phyloP scores from a whole-genome alignment of 2,797 vertebrate genomes.

The Etheostoma perlongum region DNA sequence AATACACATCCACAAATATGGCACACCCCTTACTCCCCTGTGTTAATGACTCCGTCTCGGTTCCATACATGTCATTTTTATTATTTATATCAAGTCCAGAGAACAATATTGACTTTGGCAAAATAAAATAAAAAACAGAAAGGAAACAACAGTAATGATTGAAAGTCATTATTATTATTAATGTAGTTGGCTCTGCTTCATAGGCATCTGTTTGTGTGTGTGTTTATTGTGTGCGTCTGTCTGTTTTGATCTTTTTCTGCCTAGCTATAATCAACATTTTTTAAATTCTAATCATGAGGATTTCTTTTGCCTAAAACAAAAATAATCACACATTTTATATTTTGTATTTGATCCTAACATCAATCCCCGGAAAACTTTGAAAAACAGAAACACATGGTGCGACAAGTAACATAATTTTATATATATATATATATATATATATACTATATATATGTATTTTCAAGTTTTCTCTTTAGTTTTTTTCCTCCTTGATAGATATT shows the following conservation, averaged over 20 bases:
- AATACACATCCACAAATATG: conserved; percentile 17
- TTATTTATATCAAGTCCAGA: conserved; percentile 83
- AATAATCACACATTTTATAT: conserved; percentile 56
- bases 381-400: conserved; percentile 80
- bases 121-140: conserved; percentile 77
- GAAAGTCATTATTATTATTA: conserved; percentile 64
- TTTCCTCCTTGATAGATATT: conserved; percentile 40
- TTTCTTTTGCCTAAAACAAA: conserved; percentile 54
- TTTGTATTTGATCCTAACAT: conserved; percentile 64
- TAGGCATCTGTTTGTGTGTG: conserved; percentile 58
- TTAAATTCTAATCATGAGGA: conserved; percentile 53
- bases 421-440: conserved; percentile 56
- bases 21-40: conserved; percentile 15
- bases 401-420: conserved; percentile 78
- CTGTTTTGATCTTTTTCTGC: conserved; percentile 44
- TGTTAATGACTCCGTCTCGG: conserved; percentile 53
- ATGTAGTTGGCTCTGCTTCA: conserved; percentile 63
- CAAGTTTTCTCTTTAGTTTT: conserved; percentile 60
- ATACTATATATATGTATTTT: conserved; percentile 68
- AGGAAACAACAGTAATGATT: conserved; percentile 71
- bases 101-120: conserved; percentile 84
- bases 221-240: conserved; percentile 34
- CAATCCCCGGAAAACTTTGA: conserved; percentile 68
- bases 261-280: conserved; percentile 40
- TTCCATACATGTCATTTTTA: conserved; percentile 80